A percentile compares a stretch with the other conserved stretches of the same genome.
These are phyloP conservation scores for Tokudaia muenninki DNA, from an alignment of 2,797 vertebrate species.

Conservation along the genomic window DNA sequence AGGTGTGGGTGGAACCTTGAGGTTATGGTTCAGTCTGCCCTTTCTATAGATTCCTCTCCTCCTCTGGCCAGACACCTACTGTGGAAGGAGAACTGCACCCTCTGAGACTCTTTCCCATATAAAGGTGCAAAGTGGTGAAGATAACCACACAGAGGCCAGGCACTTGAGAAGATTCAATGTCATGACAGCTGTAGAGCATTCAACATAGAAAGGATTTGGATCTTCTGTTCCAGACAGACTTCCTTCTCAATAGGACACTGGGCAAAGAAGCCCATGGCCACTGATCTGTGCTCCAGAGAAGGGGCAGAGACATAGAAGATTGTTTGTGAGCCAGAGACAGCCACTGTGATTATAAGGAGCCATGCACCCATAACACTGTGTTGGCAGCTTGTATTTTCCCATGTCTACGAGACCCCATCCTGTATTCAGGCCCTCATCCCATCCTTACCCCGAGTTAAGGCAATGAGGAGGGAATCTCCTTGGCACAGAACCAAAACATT, in stretches of 20 bases:
- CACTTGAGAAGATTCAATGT: not conserved
- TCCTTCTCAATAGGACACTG: not conserved
- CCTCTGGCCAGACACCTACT: accelerated
- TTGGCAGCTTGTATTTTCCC: not conserved
- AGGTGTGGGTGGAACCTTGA: not conserved
- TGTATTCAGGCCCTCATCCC: not conserved
- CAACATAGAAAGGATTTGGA: not conserved
- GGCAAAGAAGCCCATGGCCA: not conserved
- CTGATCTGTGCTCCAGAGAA: not conserved
- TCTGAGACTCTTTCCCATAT: not conserved
- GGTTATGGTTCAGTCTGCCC: not conserved
- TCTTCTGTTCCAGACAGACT: not conserved
- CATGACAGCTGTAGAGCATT: not conserved
- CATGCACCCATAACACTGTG: not conserved
- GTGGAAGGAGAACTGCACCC: not conserved
- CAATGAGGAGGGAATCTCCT: not conserved
- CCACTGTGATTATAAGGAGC: not conserved
- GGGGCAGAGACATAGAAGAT: not conserved
- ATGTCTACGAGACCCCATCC: not conserved
- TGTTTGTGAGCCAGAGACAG: not conserved
- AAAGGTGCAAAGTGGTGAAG: not conserved
- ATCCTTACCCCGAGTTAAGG: not conserved
- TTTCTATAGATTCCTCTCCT: not conserved
- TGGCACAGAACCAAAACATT: not conserved
- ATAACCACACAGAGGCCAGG: not conserved